These are phyloP conservation scores for Hydrolagus affinis DNA, from an alignment of 2,113 vertebrate genomes.

Conservation along the genomic window DNA sequence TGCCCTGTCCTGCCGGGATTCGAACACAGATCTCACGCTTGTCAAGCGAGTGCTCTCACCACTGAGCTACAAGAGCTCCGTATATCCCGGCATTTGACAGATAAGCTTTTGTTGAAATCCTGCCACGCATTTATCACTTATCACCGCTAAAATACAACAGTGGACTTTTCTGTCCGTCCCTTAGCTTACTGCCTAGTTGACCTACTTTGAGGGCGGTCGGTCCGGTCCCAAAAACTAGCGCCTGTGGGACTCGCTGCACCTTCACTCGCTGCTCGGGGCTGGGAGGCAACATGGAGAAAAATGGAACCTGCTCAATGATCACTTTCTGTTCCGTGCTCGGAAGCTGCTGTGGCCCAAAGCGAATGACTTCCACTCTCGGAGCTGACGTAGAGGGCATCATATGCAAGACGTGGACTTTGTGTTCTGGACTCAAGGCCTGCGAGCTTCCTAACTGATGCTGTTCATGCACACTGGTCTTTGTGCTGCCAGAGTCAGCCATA, in stretches of 20 bases:
- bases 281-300: conserved; percentile 44
- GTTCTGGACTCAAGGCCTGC: conserved; percentile 40
- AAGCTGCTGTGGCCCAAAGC: conserved; percentile 46
- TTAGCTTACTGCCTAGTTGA: conserved; percentile 32
- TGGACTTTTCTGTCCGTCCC: background rate
- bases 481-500: conserved; percentile 36
- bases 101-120: too few relatives aligned
- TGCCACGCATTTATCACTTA: too few relatives aligned
- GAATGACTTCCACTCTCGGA: conserved; percentile 51
- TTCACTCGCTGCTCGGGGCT: conserved; percentile 53
- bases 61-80: too few relatives aligned
- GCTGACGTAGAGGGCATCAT: conserved; percentile 38
- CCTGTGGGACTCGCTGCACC: conserved; percentile 54
- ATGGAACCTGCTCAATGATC: conserved; percentile 47
- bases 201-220: conserved; percentile 57
- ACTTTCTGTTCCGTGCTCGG: conserved; percentile 48
- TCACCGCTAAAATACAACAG: background rate
- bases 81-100: too few relatives aligned
- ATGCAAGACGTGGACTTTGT: conserved; percentile 40
- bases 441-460: conserved; percentile 39
- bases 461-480: conserved; percentile 38
- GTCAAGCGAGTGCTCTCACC: too few relatives aligned
- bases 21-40: too few relatives aligned
- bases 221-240: conserved; percentile 49
- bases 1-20: too few relatives aligned